Evolutionary conservation across 2,113 vertebrate genomes (phyloP).

Genomic region (Meles meles): DNA sequence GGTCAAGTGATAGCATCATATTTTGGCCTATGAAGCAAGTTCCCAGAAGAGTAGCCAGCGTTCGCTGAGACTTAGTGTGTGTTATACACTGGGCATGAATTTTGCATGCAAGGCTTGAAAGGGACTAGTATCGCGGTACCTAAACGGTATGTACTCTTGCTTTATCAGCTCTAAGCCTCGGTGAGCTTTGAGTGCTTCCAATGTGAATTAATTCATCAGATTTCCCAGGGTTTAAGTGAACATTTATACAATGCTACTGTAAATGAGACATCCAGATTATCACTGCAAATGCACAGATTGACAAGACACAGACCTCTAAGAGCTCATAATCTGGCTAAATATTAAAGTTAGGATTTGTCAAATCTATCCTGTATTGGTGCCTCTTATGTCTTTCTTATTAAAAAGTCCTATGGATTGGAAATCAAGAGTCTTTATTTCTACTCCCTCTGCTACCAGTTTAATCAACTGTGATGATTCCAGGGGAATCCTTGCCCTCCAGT

Average conservation of each 20-base stretch:
- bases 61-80: background rate
- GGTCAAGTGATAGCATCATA: background rate
- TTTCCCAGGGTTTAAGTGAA: background rate
- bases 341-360: background rate
- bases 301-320: background rate
- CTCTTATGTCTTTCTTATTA: background rate
- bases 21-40: background rate
- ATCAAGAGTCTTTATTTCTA: background rate
- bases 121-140: background rate
- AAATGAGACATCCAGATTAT: background rate
- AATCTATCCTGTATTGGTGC: background rate
- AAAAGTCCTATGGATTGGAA: background rate
- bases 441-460: background rate
- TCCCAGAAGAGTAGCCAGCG: background rate
- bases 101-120: background rate
- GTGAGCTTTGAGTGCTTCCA: background rate
- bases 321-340: background rate
- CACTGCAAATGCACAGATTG: background rate
- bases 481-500: background rate
- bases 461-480: background rate
- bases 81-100: background rate
- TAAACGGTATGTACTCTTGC: background rate
- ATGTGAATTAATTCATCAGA: background rate
- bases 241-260: background rate
- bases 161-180: background rate